Base-by-base conservation (phyloP, 92 coral and sea anemone species). In the Anthopleura xanthogrammica region DNA sequence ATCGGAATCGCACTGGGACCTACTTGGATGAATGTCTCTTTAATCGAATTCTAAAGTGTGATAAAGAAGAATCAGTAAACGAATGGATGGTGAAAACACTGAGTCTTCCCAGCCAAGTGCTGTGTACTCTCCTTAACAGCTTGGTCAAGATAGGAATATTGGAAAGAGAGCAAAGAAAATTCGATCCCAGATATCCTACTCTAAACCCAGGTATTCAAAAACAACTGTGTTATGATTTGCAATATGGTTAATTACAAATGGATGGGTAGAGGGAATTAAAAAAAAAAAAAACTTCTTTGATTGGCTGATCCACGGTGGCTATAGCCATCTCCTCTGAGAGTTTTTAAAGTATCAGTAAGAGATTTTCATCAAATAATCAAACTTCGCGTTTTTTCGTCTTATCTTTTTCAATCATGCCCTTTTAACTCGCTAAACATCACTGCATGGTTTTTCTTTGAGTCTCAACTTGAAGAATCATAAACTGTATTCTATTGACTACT, bases 1-100 rank as follows among this genome's bases (percentile, higher is more conserved):
- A 93, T 72, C 79, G 80, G 70, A 83, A 83, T 11, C 97, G 89
- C 7, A 93, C 97, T 8, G 64, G 84, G 80, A 83, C 92, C 10
- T 93, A 79, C 71, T 73, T 93, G 5, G 97, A 93, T 76, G 90
- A 93, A 52, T 85, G 90, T 68, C 80, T 93, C 20, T 88, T 93
- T 82, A 88, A 86, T n/a, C 92, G 86, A n/a, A 92, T 93, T 46
- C 36, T 88, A 40, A 91, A 83, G 7, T 56, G 80, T 75, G 82
- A 85, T 11, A 78, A 56, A 20, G 85, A 87, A 66, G 78, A 76
- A 36, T 82, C 85, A 41, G 87, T 83, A 14, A 78, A 60, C 55
- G 86, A 83, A 40, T 90, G 94, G 97, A 86, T 93, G 82, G 55
- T 75, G 11, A 41, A 84, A 16, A 88, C 94, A 16, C 70, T 88